phyloP scores from a whole-genome alignment of 2,113 vertebrate species.

The Cebidichthys violaceus region DNA sequence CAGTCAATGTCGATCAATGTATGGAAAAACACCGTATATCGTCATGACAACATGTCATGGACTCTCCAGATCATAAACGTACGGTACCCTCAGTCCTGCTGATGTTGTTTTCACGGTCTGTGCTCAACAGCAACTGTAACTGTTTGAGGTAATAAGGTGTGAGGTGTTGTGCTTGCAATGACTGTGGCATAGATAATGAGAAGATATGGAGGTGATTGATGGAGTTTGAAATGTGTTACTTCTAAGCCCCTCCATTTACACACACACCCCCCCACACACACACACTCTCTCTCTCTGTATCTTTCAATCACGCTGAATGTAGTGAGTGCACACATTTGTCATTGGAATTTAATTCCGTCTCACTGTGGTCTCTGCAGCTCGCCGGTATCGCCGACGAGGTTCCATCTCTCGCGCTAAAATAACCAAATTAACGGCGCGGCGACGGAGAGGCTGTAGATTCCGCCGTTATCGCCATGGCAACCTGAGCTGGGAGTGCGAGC shows the following conservation, averaged over 20 bases:
- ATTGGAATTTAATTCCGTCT: slow-evolving; percentile 64
- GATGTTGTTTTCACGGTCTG: neutral
- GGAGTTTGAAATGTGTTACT: slow-evolving; percentile 41
- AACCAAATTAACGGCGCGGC: slow-evolving; percentile 72
- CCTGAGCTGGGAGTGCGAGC: slow-evolving; percentile 58
- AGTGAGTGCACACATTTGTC: slow-evolving; percentile 56
- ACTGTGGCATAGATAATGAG: slow-evolving; percentile 22
- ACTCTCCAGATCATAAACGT: neutral
- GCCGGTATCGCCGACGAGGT: slow-evolving; percentile 46
- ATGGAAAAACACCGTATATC: neutral
- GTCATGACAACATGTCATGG: neutral
- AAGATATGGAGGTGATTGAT: slow-evolving; percentile 44
- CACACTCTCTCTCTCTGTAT: slow-evolving; percentile 19
- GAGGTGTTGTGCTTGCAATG: neutral
- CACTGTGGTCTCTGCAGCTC: slow-evolving; percentile 57
- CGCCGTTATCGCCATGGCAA: slow-evolving; percentile 80
- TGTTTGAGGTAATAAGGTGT: neutral
- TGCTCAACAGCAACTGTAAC: neutral
- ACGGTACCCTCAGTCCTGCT: neutral
- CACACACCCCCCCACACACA: neutral
- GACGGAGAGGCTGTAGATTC: slow-evolving; percentile 65
- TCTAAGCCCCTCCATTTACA: slow-evolving; percentile 40
- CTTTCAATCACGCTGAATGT: slow-evolving; percentile 63
- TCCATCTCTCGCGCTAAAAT: slow-evolving; percentile 64
- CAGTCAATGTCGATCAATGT: neutral